phyloP scores from a whole-genome alignment of 2,113 vertebrate species.

The Phalacrocorax aristotelis region DNA sequence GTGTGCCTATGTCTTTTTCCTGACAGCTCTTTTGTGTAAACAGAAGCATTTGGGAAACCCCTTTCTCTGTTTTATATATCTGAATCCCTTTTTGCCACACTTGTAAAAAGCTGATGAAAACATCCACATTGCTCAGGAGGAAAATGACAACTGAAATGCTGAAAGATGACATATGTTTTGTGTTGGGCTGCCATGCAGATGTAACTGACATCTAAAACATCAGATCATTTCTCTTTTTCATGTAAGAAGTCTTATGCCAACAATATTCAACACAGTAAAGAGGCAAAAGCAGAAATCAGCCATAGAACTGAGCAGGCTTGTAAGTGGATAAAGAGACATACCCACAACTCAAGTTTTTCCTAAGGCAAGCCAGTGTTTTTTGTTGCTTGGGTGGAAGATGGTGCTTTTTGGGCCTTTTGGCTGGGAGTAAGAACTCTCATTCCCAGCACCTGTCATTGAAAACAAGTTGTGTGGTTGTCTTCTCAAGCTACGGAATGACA shows the following conservation, averaged over 20 bases:
- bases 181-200: not conserved
- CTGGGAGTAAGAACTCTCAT: not conserved
- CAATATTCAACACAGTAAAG: not conserved
- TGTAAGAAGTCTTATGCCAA: not conserved
- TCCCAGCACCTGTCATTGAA: not conserved
- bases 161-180: not conserved
- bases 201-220: not conserved
- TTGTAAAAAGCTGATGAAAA: constrained; percentile 32
- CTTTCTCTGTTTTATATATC: not conserved
- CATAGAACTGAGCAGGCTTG: not conserved
- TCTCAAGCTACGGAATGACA: not conserved
- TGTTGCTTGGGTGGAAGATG: not conserved
- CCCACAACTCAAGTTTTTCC: not conserved
- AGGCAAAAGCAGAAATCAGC: not conserved
- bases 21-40: constrained; percentile 26
- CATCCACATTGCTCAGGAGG: not conserved
- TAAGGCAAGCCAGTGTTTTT: not conserved
- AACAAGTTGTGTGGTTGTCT: not conserved
- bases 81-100: not conserved
- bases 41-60: constrained; percentile 15
- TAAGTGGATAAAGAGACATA: not conserved
- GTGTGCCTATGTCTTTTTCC: not conserved
- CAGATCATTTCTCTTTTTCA: not conserved
- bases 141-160: constrained; percentile 2
- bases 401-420: not conserved